A percentile compares a stretch with the other conserved stretches of the same genome.
phyloP scores from a whole-genome alignment of 2,888 invertebrate species.

The Eretmocerus hayati region DNA sequence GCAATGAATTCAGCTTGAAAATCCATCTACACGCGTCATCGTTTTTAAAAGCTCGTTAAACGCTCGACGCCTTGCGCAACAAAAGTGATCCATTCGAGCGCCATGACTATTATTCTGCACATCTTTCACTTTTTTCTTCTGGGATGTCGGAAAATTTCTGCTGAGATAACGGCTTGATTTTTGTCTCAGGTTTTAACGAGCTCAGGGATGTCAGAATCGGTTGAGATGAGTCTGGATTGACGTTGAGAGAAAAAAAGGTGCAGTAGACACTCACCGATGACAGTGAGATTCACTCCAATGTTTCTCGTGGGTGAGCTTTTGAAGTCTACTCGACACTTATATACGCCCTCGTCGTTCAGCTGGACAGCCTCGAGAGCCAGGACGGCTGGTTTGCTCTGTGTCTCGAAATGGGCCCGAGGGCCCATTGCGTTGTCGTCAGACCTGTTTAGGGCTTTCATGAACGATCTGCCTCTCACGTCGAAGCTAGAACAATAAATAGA shows the following conservation, averaged over 20 bases:
- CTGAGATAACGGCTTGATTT: too few relatives aligned
- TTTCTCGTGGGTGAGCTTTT: slow-evolving; percentile 52
- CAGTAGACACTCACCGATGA: slow-evolving; percentile 47
- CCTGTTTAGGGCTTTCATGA: slow-evolving; percentile 49
- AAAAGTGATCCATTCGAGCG: too few relatives aligned
- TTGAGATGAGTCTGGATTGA: too few relatives aligned
- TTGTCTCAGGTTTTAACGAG: too few relatives aligned
- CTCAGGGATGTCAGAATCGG: too few relatives aligned
- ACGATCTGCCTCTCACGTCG: slow-evolving; percentile 50
- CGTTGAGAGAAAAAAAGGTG: background rate
- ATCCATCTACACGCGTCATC: too few relatives aligned
- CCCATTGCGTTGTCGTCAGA: slow-evolving; percentile 50
- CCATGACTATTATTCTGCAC: too few relatives aligned
- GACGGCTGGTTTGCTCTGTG: slow-evolving; percentile 48
- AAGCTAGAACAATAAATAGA: slow-evolving; percentile 44
- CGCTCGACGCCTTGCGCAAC: too few relatives aligned
- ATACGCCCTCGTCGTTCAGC: slow-evolving; percentile 45
- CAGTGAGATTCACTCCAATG: slow-evolving; percentile 52
- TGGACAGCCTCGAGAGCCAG: slow-evolving; percentile 50
- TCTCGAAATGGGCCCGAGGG: slow-evolving; percentile 51
- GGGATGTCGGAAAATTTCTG: too few relatives aligned
- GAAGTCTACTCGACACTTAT: slow-evolving; percentile 54
- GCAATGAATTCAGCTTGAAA: too few relatives aligned
- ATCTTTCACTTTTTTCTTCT: too few relatives aligned
- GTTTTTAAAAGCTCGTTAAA: too few relatives aligned